These are phyloP conservation scores for Grallaria varia DNA, from an alignment of 2,113 vertebrate species.

Conservation along the genomic window DNA sequence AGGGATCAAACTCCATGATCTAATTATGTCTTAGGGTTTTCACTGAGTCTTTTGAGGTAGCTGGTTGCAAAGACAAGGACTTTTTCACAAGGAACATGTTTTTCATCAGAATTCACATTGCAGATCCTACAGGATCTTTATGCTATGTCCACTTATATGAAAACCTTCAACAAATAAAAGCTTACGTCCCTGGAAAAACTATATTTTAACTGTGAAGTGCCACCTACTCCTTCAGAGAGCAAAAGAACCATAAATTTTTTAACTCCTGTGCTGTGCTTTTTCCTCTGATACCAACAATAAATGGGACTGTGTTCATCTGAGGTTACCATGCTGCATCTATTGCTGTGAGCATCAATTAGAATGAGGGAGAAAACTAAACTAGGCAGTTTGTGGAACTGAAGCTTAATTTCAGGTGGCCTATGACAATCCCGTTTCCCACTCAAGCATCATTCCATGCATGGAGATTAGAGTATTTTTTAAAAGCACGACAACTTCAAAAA, in stretches of 20 bases:
- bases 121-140: not conserved
- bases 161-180: not conserved
- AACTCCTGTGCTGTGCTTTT: not conserved
- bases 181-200: not conserved
- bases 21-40: slow-evolving; percentile 58
- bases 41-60: slow-evolving; percentile 36
- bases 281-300: not conserved
- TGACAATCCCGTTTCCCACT: not conserved
- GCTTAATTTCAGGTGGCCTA: not conserved
- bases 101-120: not conserved
- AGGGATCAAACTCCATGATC: slow-evolving; percentile 63
- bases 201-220: not conserved
- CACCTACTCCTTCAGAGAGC: not conserved
- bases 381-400: not conserved
- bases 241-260: not conserved
- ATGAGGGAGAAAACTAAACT: not conserved
- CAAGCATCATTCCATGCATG: not conserved
- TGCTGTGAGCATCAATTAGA: not conserved
- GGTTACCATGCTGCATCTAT: not conserved
- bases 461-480: not conserved
- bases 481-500: not conserved
- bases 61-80: slow-evolving; percentile 20
- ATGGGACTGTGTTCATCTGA: not conserved
- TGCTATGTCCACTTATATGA: not conserved
- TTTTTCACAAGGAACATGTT: not conserved